Base-by-base conservation (phyloP, 2,888 invertebrate species). In the Carpatolechia fugitivella region DNA sequence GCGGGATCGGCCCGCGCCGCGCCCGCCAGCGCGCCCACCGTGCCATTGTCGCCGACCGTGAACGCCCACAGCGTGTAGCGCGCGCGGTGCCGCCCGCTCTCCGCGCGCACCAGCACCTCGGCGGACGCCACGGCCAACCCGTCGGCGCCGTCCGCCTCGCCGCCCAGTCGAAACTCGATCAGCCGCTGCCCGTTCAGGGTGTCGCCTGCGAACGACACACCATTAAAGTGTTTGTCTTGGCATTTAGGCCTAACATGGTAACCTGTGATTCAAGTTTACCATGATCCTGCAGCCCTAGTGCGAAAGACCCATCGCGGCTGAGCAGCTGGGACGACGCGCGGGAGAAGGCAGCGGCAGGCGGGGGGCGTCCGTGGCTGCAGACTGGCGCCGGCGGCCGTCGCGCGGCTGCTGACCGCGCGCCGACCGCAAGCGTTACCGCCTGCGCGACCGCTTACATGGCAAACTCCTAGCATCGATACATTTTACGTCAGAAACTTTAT, bases 181-280 rank as follows among this genome's bases (percentile, higher is more conserved):
- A 97, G 90, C 56, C 95, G 93, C 82, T 97, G 97, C 52, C 96
- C 95, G 78, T 97, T 97, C 70, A 96, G 91, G 73, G 94, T 93
- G 68, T 93, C 93, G 71, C 97, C 97, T 97, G 91, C 31, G 84
- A 78, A 75, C 74, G 54, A 49, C 31, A 30, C 64, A 61, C 51
- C 55, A 56, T 59, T 31, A 14, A 41, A 41, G 11, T n/a, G 8
- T 16, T 18, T 20, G 41, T 24, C 1, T 14, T 24, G 11, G 6
- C 10, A 10, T 1, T 38, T 18, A 5, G 18, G 3, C n/a, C n/a
- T n/a, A n/a, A n/a, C n/a, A n/a, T n/a, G n/a, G n/a, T n/a, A n/a
- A n/a, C n/a, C n/a, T n/a, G n/a, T n/a, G n/a, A n/a, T n/a, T n/a
- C n/a, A n/a, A n/a, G n/a, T n/a, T n/a, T n/a, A n/a, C n/a, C n/a